Percentiles rank a stretch among this genome's conserved stretches.
Conservation (phyloP, 2,888 invertebrate species). For the Cerastoderma edule region DNA sequence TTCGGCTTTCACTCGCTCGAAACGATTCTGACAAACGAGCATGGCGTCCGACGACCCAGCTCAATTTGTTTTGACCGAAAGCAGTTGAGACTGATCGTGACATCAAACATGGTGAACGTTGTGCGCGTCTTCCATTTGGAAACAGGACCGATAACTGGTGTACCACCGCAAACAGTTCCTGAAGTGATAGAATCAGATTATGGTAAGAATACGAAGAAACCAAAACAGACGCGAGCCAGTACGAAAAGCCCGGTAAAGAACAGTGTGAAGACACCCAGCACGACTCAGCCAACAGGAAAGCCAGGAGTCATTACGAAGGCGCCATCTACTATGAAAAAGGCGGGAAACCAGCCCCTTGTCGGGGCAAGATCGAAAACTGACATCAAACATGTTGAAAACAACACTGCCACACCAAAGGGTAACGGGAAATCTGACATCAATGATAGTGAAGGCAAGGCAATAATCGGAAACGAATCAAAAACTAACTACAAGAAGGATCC, state of each 20-base stretch:
- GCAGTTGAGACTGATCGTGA: constrained; percentile 38
- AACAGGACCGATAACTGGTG: neutral
- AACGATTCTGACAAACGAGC: constrained; percentile 22
- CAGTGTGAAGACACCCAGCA: neutral
- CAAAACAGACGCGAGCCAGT: neutral
- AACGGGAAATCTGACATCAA: too few species aligned
- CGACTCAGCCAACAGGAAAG: neutral
- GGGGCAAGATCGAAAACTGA: constrained; percentile 10
- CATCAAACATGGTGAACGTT: constrained; percentile 32
- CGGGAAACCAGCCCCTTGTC: neutral
- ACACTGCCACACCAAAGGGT: too few species aligned
- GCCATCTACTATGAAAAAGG: neutral
- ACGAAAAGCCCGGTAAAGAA: constrained; percentile 1
- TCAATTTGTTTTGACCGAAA: constrained; percentile 44
- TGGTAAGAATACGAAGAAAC: neutral
- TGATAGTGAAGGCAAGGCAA: too few species aligned
- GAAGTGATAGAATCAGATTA: neutral
- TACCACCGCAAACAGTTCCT: constrained; percentile 2
- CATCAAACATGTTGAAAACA: too few species aligned
- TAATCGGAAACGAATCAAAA: constrained; percentile 6
- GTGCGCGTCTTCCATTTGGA: constrained; percentile 45
- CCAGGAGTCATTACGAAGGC: neutral
- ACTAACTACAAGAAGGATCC: neutral
- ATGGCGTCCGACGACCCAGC: constrained; percentile 47
- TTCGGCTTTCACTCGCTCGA: constrained; percentile 33